These are phyloP conservation scores for Mustela lutreola DNA, from an alignment of 2,113 vertebrate species.

Conservation along the genomic window DNA sequence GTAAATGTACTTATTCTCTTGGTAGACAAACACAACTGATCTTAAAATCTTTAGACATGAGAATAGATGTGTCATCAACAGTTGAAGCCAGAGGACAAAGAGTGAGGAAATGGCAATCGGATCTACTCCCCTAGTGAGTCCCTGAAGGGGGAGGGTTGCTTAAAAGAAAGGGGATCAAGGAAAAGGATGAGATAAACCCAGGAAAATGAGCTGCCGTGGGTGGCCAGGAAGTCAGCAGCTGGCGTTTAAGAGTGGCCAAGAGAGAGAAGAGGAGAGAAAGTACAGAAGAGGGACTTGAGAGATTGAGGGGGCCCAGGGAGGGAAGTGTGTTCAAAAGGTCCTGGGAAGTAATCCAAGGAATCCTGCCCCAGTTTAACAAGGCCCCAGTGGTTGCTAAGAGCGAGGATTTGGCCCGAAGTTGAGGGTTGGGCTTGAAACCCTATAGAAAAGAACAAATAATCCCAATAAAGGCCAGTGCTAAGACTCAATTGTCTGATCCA, in stretches of 20 bases:
- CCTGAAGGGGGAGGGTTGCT: background rate
- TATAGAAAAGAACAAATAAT: slow-evolving; percentile 75
- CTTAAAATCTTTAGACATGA: background rate
- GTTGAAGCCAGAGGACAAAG: background rate
- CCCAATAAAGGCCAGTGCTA: slow-evolving; percentile 35
- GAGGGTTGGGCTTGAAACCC: slow-evolving; percentile 55
- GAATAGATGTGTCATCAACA: background rate
- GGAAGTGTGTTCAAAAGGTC: slow-evolving; percentile 70
- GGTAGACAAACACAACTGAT: background rate
- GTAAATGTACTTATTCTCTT: slow-evolving; percentile 1
- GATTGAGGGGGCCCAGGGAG: slow-evolving; percentile 25
- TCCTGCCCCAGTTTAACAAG: slow-evolving; percentile 60
- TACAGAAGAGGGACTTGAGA: slow-evolving; percentile 55
- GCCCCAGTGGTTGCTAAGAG: slow-evolving; percentile 77
- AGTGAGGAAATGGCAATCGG: background rate
- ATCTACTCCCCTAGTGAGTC: background rate
- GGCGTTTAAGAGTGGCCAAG: slow-evolving; percentile 57
- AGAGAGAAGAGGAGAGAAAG: slow-evolving; percentile 35
- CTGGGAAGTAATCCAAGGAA: slow-evolving; percentile 77
- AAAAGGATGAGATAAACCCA: slow-evolving; percentile 23
- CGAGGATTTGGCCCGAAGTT: slow-evolving; percentile 55
- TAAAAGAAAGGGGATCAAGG: background rate
- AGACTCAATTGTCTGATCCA: slow-evolving; percentile 56
- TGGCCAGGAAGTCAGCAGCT: slow-evolving; percentile 70
- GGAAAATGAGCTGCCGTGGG: slow-evolving; percentile 43